phyloP scores from a whole-genome alignment of 2,113 vertebrate genomes.

The Sinocyclocheilus grahami region DNA sequence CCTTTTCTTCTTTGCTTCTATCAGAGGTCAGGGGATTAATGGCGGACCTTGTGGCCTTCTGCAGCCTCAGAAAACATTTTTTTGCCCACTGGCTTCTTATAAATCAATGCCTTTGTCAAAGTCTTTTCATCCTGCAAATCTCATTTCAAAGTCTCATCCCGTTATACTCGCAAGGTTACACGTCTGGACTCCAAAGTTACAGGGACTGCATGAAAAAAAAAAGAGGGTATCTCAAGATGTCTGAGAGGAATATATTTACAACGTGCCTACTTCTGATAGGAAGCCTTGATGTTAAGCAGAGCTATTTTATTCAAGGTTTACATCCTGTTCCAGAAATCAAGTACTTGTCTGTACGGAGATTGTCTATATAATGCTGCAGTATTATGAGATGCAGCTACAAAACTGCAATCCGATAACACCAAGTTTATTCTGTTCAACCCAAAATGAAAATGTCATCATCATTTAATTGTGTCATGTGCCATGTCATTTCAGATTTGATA shows the following conservation, averaged over 20 bases:
- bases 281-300: slow-evolving; percentile 18
- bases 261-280: neutral
- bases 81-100: slow-evolving; percentile 68
- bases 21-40: slow-evolving; percentile 81
- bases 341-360: neutral
- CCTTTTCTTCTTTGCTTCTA: slow-evolving; percentile 62
- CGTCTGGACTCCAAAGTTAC: slow-evolving; percentile 60
- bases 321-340: neutral
- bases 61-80: slow-evolving; percentile 73
- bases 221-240: neutral
- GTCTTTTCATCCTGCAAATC: slow-evolving; percentile 67
- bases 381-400: neutral
- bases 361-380: neutral
- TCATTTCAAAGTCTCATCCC: slow-evolving; percentile 73
- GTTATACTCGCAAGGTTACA: slow-evolving; percentile 67
- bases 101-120: slow-evolving; percentile 71
- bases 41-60: slow-evolving; percentile 77
- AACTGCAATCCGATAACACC: neutral
- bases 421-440: neutral
- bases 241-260: neutral
- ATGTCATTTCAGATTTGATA: neutral
- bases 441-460: neutral
- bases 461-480: neutral
- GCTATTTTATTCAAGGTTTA: slow-evolving; percentile 12
- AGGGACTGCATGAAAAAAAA: neutral